Evolutionary conservation across 2,113 vertebrate genomes (phyloP).

Genomic region (Rattus norvegicus): DNA sequence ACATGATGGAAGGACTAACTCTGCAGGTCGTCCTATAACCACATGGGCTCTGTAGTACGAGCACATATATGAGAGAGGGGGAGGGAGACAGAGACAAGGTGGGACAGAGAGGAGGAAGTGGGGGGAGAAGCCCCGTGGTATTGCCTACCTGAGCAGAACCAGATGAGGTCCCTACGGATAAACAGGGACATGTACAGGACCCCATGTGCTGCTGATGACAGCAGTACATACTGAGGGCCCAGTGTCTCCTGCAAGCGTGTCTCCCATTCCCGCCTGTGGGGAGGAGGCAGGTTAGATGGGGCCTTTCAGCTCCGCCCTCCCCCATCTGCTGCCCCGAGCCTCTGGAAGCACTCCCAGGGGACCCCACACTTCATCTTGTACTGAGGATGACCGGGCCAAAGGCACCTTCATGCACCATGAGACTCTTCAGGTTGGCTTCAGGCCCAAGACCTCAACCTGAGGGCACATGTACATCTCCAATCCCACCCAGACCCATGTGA

Average conservation of each 20-base stretch:
- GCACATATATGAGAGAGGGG: no score
- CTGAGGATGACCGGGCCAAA: fast-evolving
- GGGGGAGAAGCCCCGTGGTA: neutral
- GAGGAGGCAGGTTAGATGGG: neutral
- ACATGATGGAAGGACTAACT: neutral
- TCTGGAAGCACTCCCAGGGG: neutral
- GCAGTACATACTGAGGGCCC: constrained; percentile 95
- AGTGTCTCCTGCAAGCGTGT: constrained; percentile 95
- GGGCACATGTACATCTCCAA: neutral
- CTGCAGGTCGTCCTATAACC: neutral
- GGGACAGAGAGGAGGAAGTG: neutral
- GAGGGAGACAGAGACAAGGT: neutral
- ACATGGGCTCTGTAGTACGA: neutral
- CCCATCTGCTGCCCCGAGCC: neutral
- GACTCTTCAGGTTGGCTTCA: neutral
- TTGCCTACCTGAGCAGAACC: constrained; percentile 96
- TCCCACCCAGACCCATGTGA: neutral
- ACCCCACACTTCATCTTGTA: fast-evolving
- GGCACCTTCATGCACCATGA: neutral
- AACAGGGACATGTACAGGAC: constrained; percentile 95
- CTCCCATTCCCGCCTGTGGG: constrained; percentile 96
- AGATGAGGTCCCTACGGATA: constrained; percentile 96
- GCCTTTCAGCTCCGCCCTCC: neutral
- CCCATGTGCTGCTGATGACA: constrained; percentile 92
- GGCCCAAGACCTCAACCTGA: neutral